Evolutionary conservation across 2,797 vertebrate species (phyloP).

Genomic region (Tamandua tetradactyla): DNA sequence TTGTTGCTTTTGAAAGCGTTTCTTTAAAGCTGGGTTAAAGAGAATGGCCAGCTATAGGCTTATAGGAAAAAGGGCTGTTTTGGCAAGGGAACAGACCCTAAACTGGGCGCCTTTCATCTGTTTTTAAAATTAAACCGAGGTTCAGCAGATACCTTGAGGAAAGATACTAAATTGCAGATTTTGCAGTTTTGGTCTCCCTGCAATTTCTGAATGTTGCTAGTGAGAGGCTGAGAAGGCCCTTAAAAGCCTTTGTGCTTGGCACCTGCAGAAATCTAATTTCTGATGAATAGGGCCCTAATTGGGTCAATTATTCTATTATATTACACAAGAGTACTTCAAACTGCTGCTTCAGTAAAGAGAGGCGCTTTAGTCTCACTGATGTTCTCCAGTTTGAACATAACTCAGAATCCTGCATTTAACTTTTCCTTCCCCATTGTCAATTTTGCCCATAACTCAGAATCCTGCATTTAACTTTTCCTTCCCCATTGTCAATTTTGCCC

Average conservation of each 20-base stretch:
- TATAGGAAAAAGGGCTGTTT: slow-evolving; percentile 27
- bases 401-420: slow-evolving; percentile 66
- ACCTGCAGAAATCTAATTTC: slow-evolving; percentile 73
- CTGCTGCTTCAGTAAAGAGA: slow-evolving; percentile 78
- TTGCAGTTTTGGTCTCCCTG: slow-evolving; percentile 75
- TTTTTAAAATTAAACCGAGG: slow-evolving; percentile 74
- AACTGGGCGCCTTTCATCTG: slow-evolving; percentile 31
- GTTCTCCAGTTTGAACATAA: slow-evolving; percentile 56
- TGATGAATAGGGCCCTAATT: slow-evolving; percentile 75
- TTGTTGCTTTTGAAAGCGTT: slow-evolving; percentile 47
- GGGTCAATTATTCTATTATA: slow-evolving; percentile 75
- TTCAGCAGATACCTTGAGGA: slow-evolving; percentile 63
- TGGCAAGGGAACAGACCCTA: slow-evolving; percentile 29
- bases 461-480: slow-evolving; percentile 68
- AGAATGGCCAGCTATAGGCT: not conserved
- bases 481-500: slow-evolving; percentile 28
- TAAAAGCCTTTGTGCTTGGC: slow-evolving; percentile 75
- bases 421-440: slow-evolving; percentile 42
- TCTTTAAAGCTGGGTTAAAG: slow-evolving; percentile 48
- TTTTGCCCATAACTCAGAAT: slow-evolving; percentile 63
- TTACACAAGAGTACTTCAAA: slow-evolving; percentile 70
- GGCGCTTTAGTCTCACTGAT: slow-evolving; percentile 4
- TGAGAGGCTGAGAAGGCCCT: slow-evolving; percentile 63
- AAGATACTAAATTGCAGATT: slow-evolving; percentile 70
- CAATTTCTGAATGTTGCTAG: slow-evolving; percentile 66